phyloP scores from a whole-genome alignment of 2,888 invertebrate species.

The Podotricha telesiphe region DNA sequence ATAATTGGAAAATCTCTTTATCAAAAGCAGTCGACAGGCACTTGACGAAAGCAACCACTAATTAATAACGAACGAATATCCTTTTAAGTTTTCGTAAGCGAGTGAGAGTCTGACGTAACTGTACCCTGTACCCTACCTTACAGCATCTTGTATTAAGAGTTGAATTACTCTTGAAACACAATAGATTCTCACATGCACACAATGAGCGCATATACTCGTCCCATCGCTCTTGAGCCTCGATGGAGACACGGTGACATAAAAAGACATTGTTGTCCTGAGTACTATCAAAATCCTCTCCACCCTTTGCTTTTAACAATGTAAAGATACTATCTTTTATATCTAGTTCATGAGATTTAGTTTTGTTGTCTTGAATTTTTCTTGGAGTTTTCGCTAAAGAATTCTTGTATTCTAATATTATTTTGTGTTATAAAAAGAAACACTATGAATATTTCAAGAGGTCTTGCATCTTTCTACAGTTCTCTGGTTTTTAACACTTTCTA shows the following conservation, averaged over 20 bases:
- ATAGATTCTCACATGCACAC: constrained; percentile 59
- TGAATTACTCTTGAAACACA: constrained; percentile 55
- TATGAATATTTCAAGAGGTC: not conserved
- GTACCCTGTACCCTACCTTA: constrained; percentile 31
- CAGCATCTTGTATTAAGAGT: constrained; percentile 43
- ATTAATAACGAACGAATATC: constrained; percentile 22
- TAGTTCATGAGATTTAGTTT: constrained; percentile 11
- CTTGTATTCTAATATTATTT: constrained; percentile 2
- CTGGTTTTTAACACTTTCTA: not conserved
- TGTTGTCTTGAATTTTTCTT: constrained; percentile 7
- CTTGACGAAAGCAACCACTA: constrained; percentile 25
- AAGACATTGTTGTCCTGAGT: constrained; percentile 59
- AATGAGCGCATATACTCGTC: constrained; percentile 44
- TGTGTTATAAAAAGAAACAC: constrained; percentile 3
- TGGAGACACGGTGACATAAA: constrained; percentile 54
- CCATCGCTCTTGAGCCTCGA: constrained; percentile 45
- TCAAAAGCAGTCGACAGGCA: constrained; percentile 18
- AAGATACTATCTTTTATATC: constrained; percentile 28
- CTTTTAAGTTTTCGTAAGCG: constrained; percentile 26
- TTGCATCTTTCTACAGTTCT: not conserved
- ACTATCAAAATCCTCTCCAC: constrained; percentile 46
- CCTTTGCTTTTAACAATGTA: constrained; percentile 37
- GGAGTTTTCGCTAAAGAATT: not conserved
- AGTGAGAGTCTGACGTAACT: constrained; percentile 28
- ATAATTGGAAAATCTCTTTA: constrained; percentile 30